These are phyloP conservation scores for Lysandra bellargus DNA, from an alignment of 2,888 invertebrate species.

Conservation along the genomic window DNA sequence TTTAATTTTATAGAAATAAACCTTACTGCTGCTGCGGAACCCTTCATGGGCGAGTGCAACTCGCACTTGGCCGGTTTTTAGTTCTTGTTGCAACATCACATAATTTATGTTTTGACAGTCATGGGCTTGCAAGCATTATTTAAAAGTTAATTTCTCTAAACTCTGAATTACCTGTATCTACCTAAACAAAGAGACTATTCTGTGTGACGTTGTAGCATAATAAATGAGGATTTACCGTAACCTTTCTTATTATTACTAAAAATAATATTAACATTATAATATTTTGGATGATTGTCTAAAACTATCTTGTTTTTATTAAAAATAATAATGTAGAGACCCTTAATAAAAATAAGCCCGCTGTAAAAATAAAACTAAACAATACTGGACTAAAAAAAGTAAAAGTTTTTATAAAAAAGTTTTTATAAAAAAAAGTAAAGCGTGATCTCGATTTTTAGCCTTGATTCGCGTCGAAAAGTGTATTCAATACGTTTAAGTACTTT, in stretches of 20 bases:
- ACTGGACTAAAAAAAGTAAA: neutral
- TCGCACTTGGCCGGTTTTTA: neutral
- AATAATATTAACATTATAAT: no score
- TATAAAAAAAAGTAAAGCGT: neutral
- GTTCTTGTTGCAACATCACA: neutral
- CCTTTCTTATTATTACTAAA: no score
- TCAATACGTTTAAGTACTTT: neutral
- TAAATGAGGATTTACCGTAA: no score
- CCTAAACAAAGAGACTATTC: no score
- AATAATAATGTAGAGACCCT: neutral
- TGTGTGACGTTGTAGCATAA: no score
- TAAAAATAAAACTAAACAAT: neutral
- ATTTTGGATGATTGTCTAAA: no score
- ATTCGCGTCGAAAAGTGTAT: constrained; percentile 8
- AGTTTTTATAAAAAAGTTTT: neutral
- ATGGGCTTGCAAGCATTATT: neutral
- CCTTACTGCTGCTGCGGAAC: no score
- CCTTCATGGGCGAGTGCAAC: no score
- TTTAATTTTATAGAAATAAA: no score
- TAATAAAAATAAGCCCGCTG: neutral
- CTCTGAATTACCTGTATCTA: neutral
- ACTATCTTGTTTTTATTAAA: no score
- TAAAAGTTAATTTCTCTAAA: neutral
- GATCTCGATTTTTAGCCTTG: constrained; percentile 12
- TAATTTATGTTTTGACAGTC: neutral